Percentiles rank a stretch among this genome's conserved stretches.
Conservation (phyloP, 2,888 invertebrate genomes). For the Blomia tropicalis region DNA sequence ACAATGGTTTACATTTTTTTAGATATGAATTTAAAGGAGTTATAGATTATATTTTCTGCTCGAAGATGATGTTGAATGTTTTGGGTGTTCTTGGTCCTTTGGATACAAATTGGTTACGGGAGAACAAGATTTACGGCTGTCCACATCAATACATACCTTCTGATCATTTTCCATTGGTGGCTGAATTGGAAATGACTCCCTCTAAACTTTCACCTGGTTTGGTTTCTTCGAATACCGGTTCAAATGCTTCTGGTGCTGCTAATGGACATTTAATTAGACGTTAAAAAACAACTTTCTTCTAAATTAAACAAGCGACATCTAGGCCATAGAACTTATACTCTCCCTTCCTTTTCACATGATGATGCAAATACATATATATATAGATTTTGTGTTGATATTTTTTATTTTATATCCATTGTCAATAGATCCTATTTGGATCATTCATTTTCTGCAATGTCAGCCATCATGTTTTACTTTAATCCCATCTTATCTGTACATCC, state of each 20-base stretch:
- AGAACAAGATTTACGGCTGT: constrained; percentile 92
- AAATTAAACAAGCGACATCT: too few species aligned
- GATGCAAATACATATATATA: too few species aligned
- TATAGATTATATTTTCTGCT: constrained; percentile 98
- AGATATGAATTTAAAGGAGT: constrained; percentile 98
- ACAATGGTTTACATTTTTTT: neutral
- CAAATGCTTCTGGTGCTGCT: constrained; percentile 16
- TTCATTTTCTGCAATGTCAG: too few species aligned
- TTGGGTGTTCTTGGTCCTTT: constrained; percentile 84
- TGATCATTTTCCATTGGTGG: constrained; percentile 80
- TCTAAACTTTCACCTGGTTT: neutral
- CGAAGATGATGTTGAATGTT: constrained; percentile 84
- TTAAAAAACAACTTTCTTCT: too few species aligned
- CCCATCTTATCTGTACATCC: too few species aligned
- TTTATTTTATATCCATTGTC: too few species aligned
- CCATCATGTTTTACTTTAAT: too few species aligned
- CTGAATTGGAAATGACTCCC: constrained; percentile 69
- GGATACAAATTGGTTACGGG: constrained; percentile 68
- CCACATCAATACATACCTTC: constrained; percentile 95
- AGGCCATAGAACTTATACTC: constrained; percentile 12
- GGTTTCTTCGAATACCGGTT: neutral
- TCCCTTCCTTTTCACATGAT: too few species aligned
- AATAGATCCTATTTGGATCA: too few species aligned
- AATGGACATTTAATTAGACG: constrained; percentile 21
- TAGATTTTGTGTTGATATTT: too few species aligned